Base-by-base conservation (phyloP, 2,888 invertebrate genomes). In the Yponomeuta plumbellus region DNA sequence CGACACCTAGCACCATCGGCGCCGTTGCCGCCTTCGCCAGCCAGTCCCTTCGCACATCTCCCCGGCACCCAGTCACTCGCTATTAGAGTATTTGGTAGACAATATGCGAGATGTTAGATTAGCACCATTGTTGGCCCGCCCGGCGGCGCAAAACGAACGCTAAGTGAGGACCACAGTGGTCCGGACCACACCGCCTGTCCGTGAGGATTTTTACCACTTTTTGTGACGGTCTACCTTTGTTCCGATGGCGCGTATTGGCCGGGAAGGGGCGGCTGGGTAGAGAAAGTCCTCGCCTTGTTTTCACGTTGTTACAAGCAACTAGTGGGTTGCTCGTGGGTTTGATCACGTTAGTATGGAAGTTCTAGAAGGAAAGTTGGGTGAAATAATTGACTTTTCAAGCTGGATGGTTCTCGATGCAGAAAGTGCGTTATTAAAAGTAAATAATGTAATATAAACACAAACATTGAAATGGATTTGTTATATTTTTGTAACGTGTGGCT, bases 71-170 rank as follows among this genome's bases (percentile, higher is more conserved):
- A 59, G 40, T n/a, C 26, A 22, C 65, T 59, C 40, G 59, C 81
- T 83, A 82, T 85, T 84, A 84, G 84, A 81, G 76, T 76, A 77
- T 79, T 80, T 80, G 80, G 79, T 80, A 85, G 81, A 85, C 85
- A 85, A 85, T 85, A 83, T 80, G 76, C 74, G 76, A 80, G 85
- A 85, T 85, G 80, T 70, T 75, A 83, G 85, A 85, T 85, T 80
- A 74, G 73, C 72, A 66, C 80, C 79, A 85, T 85, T 85, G 85
- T 85, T 81, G 75, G 73, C 13, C 57, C 74, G 76, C 75, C 72
- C 71, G 74, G 71, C 69, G 34, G 59, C 62, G 17, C 44, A 67
- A 57, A 44, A 63, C 61, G 44, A 63, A 34, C 40, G 65, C 34
- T 20, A 21, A 26, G 17, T 26, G 13, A 21, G 58, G 65, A 67